Evolutionary conservation across 2,113 vertebrate species (phyloP).

Genomic region (Hydrolagus affinis): DNA sequence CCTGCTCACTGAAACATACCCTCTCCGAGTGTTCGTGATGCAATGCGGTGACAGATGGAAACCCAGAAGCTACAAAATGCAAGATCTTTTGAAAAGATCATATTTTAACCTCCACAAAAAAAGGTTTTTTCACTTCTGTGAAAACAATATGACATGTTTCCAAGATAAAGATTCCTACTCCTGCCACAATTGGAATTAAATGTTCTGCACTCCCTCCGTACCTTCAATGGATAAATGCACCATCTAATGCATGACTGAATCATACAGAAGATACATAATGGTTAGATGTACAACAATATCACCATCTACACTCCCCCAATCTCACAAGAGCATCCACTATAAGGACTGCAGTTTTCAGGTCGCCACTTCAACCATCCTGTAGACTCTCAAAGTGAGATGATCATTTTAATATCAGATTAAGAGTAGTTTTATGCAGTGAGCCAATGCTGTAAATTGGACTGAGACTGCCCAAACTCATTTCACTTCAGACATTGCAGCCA

Average conservation of each 20-base stretch:
- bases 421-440: not conserved
- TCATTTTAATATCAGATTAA: not conserved
- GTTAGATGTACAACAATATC: not conserved
- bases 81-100: not conserved
- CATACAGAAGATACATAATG: too few relatives aligned
- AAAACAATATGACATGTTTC: not conserved
- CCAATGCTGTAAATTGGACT: not conserved
- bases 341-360: not conserved
- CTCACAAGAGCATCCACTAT: not conserved
- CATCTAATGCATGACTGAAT: too few relatives aligned
- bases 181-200: too few relatives aligned
- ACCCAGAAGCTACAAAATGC: not conserved
- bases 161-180: not conserved
- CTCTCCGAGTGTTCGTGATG: too few relatives aligned
- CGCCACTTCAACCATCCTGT: not conserved
- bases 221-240: too few relatives aligned
- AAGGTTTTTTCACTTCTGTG: not conserved
- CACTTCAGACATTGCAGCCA: too few relatives aligned
- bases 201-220: too few relatives aligned
- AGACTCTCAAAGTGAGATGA: not conserved
- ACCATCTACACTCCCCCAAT: not conserved
- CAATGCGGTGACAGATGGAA: not conserved
- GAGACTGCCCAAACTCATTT: too few relatives aligned
- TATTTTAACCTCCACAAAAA: not conserved
- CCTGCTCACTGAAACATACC: not conserved